Evolutionary conservation across 2,797 vertebrate species (phyloP).

Genomic region (Gymnoscopelus braueri): DNA sequence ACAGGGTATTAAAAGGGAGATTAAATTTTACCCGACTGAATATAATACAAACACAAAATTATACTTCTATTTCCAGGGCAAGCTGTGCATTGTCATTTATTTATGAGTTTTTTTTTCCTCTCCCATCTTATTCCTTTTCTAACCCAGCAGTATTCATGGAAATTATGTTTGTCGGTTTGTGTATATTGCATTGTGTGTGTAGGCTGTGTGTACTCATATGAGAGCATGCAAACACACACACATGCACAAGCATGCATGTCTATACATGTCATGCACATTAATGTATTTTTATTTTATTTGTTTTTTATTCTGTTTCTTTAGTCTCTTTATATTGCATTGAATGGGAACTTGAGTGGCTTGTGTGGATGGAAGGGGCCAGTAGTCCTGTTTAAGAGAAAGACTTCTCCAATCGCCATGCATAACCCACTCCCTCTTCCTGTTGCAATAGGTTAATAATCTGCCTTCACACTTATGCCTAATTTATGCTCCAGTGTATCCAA

Average conservation of each 20-base stretch:
- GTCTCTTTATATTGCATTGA: conserved; percentile 60
- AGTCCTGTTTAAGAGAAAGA: conserved; percentile 58
- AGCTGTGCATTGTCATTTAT: conserved; percentile 94
- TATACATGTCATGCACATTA: conserved; percentile 36
- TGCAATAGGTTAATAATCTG: conserved; percentile 60
- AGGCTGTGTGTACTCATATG: not conserved
- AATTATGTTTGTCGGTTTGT: conserved; percentile 91
- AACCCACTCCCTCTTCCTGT: conserved; percentile 53
- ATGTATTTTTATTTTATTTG: conserved; percentile 45
- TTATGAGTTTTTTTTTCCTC: conserved; percentile 89
- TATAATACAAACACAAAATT: conserved; percentile 96
- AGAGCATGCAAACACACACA: conserved; percentile 22
- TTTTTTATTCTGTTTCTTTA: conserved; percentile 25
- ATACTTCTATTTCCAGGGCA: conserved; percentile 91
- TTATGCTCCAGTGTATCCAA: conserved; percentile 29
- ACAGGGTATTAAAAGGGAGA: conserved; percentile 92
- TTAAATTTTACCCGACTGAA: conserved; percentile 92
- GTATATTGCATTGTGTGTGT: conserved; percentile 84
- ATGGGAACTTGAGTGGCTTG: conserved; percentile 53
- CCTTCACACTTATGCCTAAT: conserved; percentile 36
- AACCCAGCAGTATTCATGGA: conserved; percentile 91
- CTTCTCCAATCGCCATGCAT: conserved; percentile 53
- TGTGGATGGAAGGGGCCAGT: conserved; percentile 32
- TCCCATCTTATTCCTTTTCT: conserved; percentile 73
- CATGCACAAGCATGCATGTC: conserved; percentile 54